Conservation (phyloP, 2,797 vertebrate genomes). For the Pseudopleuronectes americanus region DNA sequence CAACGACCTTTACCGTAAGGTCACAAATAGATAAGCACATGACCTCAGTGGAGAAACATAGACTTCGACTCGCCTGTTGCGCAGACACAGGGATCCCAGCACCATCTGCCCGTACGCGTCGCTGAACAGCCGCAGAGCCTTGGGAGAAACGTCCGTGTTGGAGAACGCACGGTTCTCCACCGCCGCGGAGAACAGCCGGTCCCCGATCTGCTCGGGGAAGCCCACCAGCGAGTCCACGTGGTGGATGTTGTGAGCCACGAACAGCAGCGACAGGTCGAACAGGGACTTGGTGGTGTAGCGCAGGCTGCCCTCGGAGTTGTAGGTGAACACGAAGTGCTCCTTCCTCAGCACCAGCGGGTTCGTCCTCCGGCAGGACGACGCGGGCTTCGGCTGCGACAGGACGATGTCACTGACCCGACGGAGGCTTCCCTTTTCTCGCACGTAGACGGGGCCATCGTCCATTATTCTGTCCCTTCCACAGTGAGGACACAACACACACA, state of each 20-base stretch:
- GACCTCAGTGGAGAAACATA: neutral
- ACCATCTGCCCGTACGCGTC: conserved; percentile 93
- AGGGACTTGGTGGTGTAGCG: conserved; percentile 92
- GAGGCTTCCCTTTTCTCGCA: conserved; percentile 90
- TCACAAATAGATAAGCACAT: too few species aligned
- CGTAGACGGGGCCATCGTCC: conserved; percentile 83
- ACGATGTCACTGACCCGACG: conserved; percentile 81
- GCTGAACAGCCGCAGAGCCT: conserved; percentile 90
- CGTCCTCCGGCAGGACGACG: conserved; percentile 67
- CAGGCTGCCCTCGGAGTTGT: conserved; percentile 92
- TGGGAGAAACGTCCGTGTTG: conserved; percentile 84
- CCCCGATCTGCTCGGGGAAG: conserved; percentile 96
- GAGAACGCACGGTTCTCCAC: conserved; percentile 92
- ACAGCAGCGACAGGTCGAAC: conserved; percentile 89
- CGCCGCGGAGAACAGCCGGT: conserved; percentile 90
- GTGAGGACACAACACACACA: neutral
- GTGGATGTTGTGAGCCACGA: conserved; percentile 93
- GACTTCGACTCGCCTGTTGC: conserved; percentile 84
- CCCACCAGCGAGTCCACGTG: conserved; percentile 93
- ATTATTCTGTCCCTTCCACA: conserved; percentile 19
- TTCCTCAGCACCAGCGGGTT: conserved; percentile 83
- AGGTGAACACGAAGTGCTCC: conserved; percentile 93
- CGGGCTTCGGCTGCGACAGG: conserved; percentile 64
- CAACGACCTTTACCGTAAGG: too few species aligned
- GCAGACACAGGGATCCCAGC: conserved; percentile 91